Conservation (phyloP, 2,797 vertebrate species). For the Parauchenoglanis ngamensis region DNA sequence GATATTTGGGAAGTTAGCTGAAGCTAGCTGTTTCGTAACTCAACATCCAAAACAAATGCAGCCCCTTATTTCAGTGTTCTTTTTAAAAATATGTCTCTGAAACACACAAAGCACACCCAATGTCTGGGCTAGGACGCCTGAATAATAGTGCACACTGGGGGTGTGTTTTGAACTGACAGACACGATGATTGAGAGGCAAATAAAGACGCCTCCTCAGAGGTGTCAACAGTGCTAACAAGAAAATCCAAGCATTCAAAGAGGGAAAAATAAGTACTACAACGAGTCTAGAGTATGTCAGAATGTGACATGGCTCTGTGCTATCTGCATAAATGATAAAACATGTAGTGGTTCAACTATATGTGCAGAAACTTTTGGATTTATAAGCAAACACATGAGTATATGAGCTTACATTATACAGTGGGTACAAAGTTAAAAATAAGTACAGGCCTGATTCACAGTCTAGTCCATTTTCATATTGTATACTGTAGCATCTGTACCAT, state of each 20-base stretch:
- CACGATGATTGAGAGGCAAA: slow-evolving; percentile 15
- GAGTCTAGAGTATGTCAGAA: neutral
- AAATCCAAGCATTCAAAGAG: neutral
- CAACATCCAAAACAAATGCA: neutral
- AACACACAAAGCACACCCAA: neutral
- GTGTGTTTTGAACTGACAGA: slow-evolving; percentile 9
- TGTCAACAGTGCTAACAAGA: slow-evolving; percentile 11
- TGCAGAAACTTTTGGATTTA: neutral
- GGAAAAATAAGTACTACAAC: neutral
- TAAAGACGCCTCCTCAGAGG: slow-evolving; percentile 11
- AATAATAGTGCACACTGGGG: slow-evolving; percentile 6
- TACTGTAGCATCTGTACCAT: neutral
- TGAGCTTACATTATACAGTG: neutral
- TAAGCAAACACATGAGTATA: neutral
- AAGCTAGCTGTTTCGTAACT: slow-evolving; percentile 6
- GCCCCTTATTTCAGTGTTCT: neutral
- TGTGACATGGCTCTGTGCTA: neutral
- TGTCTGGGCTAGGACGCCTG: neutral
- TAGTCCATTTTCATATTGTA: neutral
- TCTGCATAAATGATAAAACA: neutral
- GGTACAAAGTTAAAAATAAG: neutral
- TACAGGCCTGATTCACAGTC: neutral
- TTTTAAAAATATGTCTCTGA: neutral
- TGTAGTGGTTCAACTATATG: neutral
- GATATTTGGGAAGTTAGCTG: neutral